Evolutionary conservation across 2,888 invertebrate species (phyloP).

Genomic region (Heliconius erato): DNA sequence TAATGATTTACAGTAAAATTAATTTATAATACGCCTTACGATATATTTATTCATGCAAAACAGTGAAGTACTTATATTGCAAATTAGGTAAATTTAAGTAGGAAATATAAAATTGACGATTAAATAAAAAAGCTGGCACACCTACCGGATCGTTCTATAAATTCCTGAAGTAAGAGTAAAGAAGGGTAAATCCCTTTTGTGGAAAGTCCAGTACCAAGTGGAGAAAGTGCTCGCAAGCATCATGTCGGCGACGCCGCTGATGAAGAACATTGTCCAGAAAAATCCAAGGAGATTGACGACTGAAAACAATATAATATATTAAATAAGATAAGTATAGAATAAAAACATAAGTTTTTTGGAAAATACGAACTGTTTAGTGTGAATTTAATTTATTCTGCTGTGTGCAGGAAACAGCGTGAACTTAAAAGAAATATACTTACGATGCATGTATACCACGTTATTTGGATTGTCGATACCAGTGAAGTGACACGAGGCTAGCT

Average conservation of each 20-base stretch:
- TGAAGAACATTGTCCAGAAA: conserved; percentile 96
- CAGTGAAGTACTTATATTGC: neutral
- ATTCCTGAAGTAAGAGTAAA: conserved; percentile 92
- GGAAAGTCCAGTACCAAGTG: conserved; percentile 97
- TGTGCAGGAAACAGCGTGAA: neutral
- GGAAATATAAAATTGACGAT: too few species aligned
- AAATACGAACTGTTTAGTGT: too few species aligned
- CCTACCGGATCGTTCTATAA: conserved; percentile 89
- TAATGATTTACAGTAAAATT: neutral
- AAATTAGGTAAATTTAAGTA: neutral
- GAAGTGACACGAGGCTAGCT: conserved; percentile 87
- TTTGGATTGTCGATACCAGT: conserved; percentile 85
- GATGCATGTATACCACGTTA: conserved; percentile 79
- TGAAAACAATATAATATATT: conserved; percentile 60
- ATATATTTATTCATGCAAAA: neutral
- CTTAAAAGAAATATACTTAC: conserved; percentile 61
- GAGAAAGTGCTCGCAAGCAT: conserved; percentile 95
- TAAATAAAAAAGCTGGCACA: neutral
- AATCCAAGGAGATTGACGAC: conserved; percentile 91
- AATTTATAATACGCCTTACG: neutral
- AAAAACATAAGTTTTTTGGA: neutral
- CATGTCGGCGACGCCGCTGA: conserved; percentile 95
- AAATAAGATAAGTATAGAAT: neutral
- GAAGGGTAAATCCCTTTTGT: conserved; percentile 92
- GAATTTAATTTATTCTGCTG: too few species aligned